Conservation (phyloP, 2,888 invertebrate genomes). For the Erebia ligea region DNA sequence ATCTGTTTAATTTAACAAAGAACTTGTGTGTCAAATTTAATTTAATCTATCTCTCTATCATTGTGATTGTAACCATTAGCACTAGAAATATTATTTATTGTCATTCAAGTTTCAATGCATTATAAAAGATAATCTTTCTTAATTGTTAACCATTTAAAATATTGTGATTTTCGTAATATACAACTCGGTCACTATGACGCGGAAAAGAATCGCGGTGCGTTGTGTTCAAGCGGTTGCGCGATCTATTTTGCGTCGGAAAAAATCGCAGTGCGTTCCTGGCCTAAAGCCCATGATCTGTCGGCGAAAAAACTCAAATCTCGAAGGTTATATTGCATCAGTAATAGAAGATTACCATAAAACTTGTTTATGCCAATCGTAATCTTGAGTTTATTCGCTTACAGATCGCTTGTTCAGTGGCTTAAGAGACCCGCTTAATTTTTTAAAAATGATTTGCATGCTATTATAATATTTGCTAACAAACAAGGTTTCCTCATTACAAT, state of each 20-base stretch:
- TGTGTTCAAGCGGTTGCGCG: constrained; percentile 23
- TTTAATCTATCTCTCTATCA: too few species aligned
- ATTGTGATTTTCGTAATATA: constrained; percentile 2
- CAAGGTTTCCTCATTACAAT: too few species aligned
- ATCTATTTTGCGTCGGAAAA: constrained; percentile 21
- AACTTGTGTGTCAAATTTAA: too few species aligned
- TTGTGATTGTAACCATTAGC: too few species aligned
- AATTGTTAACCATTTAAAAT: not conserved
- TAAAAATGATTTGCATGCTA: too few species aligned
- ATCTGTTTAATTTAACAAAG: too few species aligned
- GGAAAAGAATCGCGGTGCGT: constrained; percentile 28
- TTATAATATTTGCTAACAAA: too few species aligned
- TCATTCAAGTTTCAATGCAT: not conserved
- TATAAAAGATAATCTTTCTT: not conserved
- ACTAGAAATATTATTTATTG: not conserved
- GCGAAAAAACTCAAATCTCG: constrained; percentile 4
- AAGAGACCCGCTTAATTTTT: not conserved
- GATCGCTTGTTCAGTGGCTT: not conserved
- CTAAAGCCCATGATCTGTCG: constrained; percentile 7
- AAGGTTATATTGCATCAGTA: too few species aligned
- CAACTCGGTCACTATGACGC: constrained; percentile 13
- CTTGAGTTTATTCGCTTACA: constrained; percentile 4
- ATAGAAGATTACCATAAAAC: too few species aligned
- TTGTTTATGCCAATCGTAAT: not conserved
- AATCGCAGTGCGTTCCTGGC: constrained; percentile 30